These are phyloP conservation scores for Lycodopsis pacificus DNA, from an alignment of 2,797 vertebrate genomes.

Conservation along the genomic window DNA sequence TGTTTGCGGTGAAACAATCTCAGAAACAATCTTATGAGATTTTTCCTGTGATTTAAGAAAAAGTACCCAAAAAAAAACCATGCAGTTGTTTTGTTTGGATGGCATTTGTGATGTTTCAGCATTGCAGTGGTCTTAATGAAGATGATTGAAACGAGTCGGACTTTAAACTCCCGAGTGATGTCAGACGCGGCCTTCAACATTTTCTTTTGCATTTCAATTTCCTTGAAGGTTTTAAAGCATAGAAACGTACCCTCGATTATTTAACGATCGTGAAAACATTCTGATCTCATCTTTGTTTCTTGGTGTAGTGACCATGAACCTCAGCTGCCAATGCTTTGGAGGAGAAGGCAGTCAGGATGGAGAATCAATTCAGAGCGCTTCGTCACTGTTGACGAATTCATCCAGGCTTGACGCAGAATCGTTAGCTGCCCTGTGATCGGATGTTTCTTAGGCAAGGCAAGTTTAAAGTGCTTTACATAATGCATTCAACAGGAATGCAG, in stretches of 20 bases:
- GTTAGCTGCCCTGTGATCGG: background rate
- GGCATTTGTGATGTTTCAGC: background rate
- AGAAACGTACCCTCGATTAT: background rate
- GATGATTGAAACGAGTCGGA: background rate
- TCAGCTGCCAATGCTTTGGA: no score
- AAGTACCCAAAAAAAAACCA: background rate
- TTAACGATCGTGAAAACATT: background rate
- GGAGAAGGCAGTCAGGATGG: background rate
- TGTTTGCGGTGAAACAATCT: conserved; percentile 1
- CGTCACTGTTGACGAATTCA: background rate
- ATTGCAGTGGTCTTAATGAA: background rate
- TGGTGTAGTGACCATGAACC: no score
- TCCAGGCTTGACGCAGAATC: background rate
- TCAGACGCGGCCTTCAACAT: background rate
- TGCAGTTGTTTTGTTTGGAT: background rate
- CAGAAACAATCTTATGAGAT: background rate
- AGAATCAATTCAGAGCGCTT: background rate
- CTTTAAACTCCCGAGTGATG: background rate
- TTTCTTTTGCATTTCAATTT: background rate
- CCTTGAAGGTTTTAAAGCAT: background rate
- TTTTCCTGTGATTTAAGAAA: background rate
- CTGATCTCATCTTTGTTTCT: background rate
- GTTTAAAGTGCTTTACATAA: background rate
- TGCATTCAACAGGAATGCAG: background rate
- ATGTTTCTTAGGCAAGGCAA: no score